Conservation (phyloP, 2,888 invertebrate species). For the Calameuta idolon region DNA sequence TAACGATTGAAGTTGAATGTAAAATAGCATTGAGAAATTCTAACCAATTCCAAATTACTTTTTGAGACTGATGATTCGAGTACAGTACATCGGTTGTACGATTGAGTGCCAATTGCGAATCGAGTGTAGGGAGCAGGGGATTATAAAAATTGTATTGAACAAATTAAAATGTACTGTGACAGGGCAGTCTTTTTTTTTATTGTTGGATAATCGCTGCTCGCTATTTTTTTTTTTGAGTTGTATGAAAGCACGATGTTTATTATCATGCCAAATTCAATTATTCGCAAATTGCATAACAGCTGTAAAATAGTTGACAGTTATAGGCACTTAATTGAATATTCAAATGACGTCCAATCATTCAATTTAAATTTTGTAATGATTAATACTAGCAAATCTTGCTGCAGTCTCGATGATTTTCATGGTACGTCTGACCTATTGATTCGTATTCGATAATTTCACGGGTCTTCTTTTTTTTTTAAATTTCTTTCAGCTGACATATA, state of each 20-base stretch:
- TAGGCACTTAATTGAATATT: neutral
- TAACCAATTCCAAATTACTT: neutral
- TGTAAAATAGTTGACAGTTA: neutral
- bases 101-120: neutral
- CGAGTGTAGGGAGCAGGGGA: neutral
- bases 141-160: neutral
- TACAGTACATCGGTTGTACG: neutral
- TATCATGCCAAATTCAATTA: neutral
- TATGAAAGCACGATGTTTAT: neutral
- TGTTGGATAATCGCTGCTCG: neutral
- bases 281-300: neutral
- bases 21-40: neutral
- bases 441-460: neutral
- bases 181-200: neutral
- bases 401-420: neutral
- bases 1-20: neutral
- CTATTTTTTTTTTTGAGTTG: neutral
- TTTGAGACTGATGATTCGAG: neutral
- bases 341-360: neutral
- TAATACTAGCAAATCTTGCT: neutral
- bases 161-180: neutral
- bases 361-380: neutral
- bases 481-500: neutral
- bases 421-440: neutral
- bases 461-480: neutral